Evolutionary conservation across 2,797 vertebrate genomes (phyloP).

Genomic region (Sebastes minor): DNA sequence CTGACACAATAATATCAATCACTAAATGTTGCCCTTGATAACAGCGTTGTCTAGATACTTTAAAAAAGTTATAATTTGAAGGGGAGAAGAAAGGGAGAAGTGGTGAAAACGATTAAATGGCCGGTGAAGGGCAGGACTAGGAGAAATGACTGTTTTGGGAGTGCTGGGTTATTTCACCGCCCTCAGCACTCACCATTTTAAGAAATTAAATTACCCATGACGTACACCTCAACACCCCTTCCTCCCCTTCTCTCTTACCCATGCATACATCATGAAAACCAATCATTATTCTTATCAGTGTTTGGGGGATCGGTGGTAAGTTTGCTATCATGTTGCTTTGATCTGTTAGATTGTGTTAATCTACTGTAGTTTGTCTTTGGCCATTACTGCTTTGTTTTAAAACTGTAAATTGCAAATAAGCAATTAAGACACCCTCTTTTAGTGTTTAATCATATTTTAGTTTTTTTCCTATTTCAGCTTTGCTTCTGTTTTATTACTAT

Average conservation of each 20-base stretch:
- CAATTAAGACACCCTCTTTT: not conserved
- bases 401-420: not conserved
- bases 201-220: conserved; percentile 42
- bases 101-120: conserved; percentile 36
- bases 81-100: not conserved
- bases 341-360: not conserved
- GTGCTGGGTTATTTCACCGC: conserved; percentile 41
- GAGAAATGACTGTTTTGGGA: conserved; percentile 43
- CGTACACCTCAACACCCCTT: not conserved
- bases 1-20: not conserved
- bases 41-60: not conserved
- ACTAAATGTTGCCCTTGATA: not conserved
- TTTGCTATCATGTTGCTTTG: not conserved
- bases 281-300: not conserved
- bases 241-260: not conserved
- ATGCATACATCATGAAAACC: conserved; percentile 11
- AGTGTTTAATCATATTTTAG: not conserved
- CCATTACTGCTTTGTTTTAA: not conserved
- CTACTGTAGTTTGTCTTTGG: not conserved
- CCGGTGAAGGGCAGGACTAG: conserved; percentile 38
- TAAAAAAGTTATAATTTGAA: conserved; percentile 15
- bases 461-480: not conserved
- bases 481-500: not conserved
- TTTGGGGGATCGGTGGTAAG: not conserved
- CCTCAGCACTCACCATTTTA: conserved; percentile 31